These are phyloP conservation scores for Eira barbara DNA, from an alignment of 2,113 vertebrate species.

Conservation along the genomic window DNA sequence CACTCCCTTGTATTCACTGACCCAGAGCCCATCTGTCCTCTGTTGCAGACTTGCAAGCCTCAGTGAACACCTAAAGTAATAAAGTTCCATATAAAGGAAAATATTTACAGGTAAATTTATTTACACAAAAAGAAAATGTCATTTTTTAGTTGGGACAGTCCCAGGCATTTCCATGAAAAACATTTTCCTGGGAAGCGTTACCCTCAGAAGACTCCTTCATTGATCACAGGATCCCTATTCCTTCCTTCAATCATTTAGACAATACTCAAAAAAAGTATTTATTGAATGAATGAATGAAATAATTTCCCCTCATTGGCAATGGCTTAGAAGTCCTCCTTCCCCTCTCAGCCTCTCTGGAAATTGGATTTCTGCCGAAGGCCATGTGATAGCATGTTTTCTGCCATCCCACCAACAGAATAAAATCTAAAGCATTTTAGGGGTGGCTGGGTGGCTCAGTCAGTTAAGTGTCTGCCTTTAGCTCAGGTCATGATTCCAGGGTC, in stretches of 20 bases:
- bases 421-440: not conserved
- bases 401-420: not conserved
- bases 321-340: not conserved
- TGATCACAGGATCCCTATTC: not conserved
- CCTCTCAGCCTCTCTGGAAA: not conserved
- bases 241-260: not conserved
- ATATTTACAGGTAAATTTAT: not conserved
- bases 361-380: not conserved
- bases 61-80: not conserved
- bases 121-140: not conserved
- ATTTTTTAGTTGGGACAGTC: not conserved
- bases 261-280: not conserved
- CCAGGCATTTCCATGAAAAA: not conserved
- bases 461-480: not conserved
- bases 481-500: not conserved
- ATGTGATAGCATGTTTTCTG: not conserved
- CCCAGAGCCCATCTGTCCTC: not conserved
- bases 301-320: not conserved
- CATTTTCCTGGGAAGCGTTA: not conserved
- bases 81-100: not conserved
- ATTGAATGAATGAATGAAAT: conserved; percentile 15
- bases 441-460: not conserved
- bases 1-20: not conserved
- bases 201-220: not conserved
- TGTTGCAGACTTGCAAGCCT: not conserved